A percentile compares a stretch with the other conserved stretches of the same genome.
Conservation (phyloP, 2,797 vertebrate species). For the Anomalospiza imberbis region DNA sequence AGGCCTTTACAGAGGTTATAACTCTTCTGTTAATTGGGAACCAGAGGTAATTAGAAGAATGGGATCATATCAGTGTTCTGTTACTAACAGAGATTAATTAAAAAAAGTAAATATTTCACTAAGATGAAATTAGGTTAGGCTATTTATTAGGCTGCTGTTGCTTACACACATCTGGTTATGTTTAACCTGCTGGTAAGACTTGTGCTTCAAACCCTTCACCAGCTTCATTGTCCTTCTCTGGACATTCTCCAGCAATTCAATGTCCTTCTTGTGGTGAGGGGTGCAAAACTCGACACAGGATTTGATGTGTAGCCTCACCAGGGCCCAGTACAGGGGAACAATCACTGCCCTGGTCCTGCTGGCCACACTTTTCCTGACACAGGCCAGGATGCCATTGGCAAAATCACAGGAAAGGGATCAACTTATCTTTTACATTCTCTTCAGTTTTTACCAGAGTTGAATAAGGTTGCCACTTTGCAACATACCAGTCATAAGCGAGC, state of each 20-base stretch:
- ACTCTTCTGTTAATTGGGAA: background rate
- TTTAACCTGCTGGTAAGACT: background rate
- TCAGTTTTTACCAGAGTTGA: background rate
- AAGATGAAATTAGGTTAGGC: background rate
- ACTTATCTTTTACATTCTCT: background rate
- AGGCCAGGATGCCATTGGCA: background rate
- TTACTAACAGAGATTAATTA: background rate
- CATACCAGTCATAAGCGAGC: background rate
- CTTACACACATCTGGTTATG: background rate
- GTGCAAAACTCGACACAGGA: background rate
- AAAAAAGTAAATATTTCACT: background rate
- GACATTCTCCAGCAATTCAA: background rate
- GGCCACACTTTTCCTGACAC: background rate
- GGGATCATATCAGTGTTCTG: background rate
- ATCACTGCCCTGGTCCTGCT: background rate
- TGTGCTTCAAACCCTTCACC: background rate
- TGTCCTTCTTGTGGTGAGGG: background rate
- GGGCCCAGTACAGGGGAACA: fast-evolving
- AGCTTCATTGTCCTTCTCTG: background rate
- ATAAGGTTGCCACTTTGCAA: background rate
- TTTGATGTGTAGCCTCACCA: background rate
- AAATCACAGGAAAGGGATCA: background rate
- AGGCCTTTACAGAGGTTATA: background rate
- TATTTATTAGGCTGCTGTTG: constrained; percentile 4
- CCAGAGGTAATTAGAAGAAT: background rate